Evolutionary conservation across 23 tunicate species (phyloP).

Genomic region (Botrylloides violaceus): DNA sequence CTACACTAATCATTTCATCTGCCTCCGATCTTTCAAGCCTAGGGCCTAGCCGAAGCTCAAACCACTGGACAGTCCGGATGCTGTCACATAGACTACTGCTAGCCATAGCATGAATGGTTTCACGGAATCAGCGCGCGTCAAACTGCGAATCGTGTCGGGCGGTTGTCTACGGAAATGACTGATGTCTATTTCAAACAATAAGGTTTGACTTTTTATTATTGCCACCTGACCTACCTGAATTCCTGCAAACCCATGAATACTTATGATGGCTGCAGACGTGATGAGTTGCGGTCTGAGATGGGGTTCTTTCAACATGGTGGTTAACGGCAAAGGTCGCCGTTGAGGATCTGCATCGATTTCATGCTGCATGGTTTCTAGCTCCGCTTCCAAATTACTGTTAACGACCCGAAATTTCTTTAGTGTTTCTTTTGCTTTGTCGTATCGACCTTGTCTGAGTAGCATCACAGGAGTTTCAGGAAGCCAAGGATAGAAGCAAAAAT

Average conservation of each 20-base stretch:
- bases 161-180: too few species aligned
- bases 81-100: too few species aligned
- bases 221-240: not conserved
- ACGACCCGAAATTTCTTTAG: not conserved
- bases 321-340: not conserved
- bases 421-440: not conserved
- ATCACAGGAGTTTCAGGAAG: conserved; percentile 29
- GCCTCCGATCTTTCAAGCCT: too few species aligned
- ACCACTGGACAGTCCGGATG: too few species aligned
- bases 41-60: too few species aligned
- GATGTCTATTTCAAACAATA: too few species aligned
- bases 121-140: too few species aligned
- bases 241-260: not conserved
- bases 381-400: not conserved
- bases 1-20: too few species aligned
- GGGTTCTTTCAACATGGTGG: not conserved
- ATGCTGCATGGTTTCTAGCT: not conserved
- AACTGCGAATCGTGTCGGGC: too few species aligned
- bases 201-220: too few species aligned
- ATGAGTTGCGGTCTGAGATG: not conserved
- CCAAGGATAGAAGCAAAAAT: conserved; percentile 23
- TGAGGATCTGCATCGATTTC: not conserved
- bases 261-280: not conserved
- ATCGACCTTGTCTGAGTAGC: not conserved
- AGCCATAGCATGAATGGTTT: too few species aligned